Base-by-base conservation (phyloP, 2,888 invertebrate species). In the Lasioglossum zephyrum region DNA sequence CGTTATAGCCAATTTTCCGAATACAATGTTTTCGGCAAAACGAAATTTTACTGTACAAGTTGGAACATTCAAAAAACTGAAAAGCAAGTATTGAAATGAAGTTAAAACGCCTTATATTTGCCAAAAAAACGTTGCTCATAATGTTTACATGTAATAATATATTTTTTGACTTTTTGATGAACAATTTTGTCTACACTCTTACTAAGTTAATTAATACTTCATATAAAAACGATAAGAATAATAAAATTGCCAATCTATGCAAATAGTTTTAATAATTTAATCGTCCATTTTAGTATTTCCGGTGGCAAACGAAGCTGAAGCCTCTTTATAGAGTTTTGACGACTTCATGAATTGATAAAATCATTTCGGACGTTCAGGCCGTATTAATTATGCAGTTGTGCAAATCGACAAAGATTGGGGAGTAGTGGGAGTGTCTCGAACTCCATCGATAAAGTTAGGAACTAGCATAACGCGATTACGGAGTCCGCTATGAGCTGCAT, bases 381-480 rank as follows among this genome's bases (percentile, higher is more conserved):
- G 60, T 39, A 73, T 81, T 72, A 81, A 79, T 81, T 81, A 63
- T 49, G 39, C 79, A 22, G 22, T 53, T 49, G 16, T 18, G 31
- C 4, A 63, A 79, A 63, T 79, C 63, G 69, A 26, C 80, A 70
- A 73, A 77, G 81, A 81, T 81, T 36, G 81, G 36, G 63, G 76
- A 60, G 26, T 36, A 16, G 16, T 16, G 53, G 41, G 41, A 31
- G 26, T 39, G 77, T 63, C 39, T 31, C 39, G 73, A 78, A 78
- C 77, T 73, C n/a, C 69, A 74, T 84, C 85, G 87, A 81, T 84
- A 74, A 92, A 92, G 90, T 91, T 92, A 88, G 89, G 89, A 90
- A 87, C 87, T 70, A 80, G 85, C 86, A 86, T 90, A 91, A 92
- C 83, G 76, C 90, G 91, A 91, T 93, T 93, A 92, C 81, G 74